phyloP scores from a whole-genome alignment of 2,113 vertebrate genomes.

The Forbesichthys papilliferus region DNA sequence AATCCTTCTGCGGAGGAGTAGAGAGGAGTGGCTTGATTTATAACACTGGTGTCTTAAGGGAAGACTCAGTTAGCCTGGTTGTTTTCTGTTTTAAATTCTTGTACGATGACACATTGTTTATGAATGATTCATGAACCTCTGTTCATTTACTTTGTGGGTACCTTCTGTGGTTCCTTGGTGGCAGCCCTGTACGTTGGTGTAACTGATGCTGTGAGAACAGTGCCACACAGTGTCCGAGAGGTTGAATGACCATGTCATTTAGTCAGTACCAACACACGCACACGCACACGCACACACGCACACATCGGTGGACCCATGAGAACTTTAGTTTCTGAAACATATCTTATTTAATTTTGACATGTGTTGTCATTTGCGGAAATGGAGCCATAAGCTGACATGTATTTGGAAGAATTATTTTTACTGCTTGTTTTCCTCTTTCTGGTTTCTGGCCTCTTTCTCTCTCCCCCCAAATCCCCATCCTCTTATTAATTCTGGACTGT shows the following conservation, averaged over 20 bases:
- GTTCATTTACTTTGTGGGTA: no score
- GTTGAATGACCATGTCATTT: no score
- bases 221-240: conserved; percentile 14
- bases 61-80: no score
- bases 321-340: conserved; percentile 2
- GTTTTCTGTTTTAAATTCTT: background rate
- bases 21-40: no score
- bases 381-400: background rate
- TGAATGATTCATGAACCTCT: no score
- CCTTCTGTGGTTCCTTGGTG: background rate
- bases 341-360: background rate
- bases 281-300: background rate
- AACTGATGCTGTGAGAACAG: conserved; percentile 1
- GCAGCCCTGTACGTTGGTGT: background rate
- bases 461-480: conserved; percentile 29
- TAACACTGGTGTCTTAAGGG: no score
- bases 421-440: background rate
- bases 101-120: background rate
- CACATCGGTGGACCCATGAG: conserved; percentile 2
- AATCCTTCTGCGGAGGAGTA: no score
- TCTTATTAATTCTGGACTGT: conserved; percentile 64
- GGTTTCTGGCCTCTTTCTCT: background rate
- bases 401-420: conserved; percentile 8
- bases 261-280: background rate
- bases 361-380: background rate